Evolutionary conservation across 2,888 invertebrate species (phyloP), one percentile per base, ranked within the genome.

Genomic region (Anagyrus pseudococci): DNA sequence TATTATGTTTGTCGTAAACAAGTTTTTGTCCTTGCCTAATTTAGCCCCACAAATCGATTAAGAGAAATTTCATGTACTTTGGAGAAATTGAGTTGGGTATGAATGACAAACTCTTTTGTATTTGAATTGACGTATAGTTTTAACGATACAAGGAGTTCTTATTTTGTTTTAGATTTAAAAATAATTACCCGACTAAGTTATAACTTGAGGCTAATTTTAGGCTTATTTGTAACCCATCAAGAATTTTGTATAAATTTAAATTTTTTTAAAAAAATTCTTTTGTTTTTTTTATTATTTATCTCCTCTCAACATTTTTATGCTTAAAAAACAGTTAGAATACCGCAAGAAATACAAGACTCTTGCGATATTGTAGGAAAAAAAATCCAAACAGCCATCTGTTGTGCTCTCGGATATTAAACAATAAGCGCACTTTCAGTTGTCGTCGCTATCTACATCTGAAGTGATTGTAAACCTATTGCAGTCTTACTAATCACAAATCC

Each of bases 201-300:
- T 52, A 46, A 56, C 19, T 53, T 25, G 50, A 59, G 26, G 26
- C 23, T 62, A 48, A 26, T 58, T 56, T 55, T 62, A 62, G 56
- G 54, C n/a, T 20, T n/a, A 59, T 41, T 56, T 66, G 47, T 66
- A 66, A 56, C 58, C 17, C 29, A 52, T 49, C 50, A 62, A 55
- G 19, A 66, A 8, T 62, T 62, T 62, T 62, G 52, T 66, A 58
- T 62, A 59, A 58, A 66, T 62, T 62, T 50, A 22, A 62, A 56
- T 62, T 65, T 61, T 33, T 62, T 50, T 47, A 59, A 62, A 66
- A 37, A 20, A 54, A n/a, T 61, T 2, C 25, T 58, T 33, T 22
- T 41, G 17, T 46, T 26, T 17, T 23, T 44, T 10, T 40, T 40
- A 40, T 52, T 40, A 20, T 41, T 53, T 40, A 25, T 26, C 20